Evolutionary conservation across 2,888 invertebrate genomes (phyloP).

Genomic region (Unio pictorum): DNA sequence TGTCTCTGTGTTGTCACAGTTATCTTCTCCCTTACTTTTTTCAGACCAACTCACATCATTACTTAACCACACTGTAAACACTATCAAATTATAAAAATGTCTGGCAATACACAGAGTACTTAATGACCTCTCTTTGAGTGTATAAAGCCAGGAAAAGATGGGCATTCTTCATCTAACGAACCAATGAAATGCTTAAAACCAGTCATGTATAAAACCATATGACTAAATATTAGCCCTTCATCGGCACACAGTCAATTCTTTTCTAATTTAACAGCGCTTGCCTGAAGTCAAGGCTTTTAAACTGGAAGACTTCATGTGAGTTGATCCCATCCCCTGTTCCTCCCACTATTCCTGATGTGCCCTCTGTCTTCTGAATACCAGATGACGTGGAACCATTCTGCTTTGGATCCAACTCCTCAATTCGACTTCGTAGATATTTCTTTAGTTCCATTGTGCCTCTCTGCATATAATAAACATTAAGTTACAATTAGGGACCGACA

Average conservation of each 20-base stretch:
- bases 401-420: conserved; percentile 59
- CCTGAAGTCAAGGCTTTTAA: conserved; percentile 68
- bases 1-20: no score
- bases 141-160: no score
- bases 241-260: background rate
- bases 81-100: no score
- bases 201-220: no score
- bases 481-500: background rate
- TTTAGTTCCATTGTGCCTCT: conserved; percentile 87
- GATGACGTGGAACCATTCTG: conserved; percentile 15
- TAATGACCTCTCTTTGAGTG: no score
- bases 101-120: no score
- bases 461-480: conserved; percentile 34
- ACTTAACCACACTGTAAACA: no score
- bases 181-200: no score
- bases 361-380: conserved; percentile 33
- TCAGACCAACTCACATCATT: no score
- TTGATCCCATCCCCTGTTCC: conserved; percentile 51
- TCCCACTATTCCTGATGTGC: conserved; percentile 54
- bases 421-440: conserved; percentile 76
- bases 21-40: no score
- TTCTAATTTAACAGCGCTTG: conserved; percentile 16
- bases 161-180: no score
- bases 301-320: conserved; percentile 61
- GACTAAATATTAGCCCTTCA: background rate